Evolutionary conservation across 1,140 invertebrate species (phyloP).

Genomic region (Ceratina australensis): DNA sequence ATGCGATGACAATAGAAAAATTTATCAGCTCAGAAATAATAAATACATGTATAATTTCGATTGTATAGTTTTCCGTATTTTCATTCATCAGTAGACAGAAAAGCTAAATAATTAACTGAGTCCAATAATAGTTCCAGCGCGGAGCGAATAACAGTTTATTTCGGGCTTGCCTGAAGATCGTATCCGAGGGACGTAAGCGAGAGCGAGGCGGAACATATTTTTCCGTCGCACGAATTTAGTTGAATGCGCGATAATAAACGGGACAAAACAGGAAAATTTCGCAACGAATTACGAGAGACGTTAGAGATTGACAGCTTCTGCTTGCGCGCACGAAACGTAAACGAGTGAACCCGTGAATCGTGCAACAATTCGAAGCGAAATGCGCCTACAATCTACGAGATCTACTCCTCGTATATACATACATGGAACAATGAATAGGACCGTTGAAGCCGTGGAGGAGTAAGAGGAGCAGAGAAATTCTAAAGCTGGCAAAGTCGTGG

Average conservation of each 20-base stretch:
- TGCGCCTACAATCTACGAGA: not conserved
- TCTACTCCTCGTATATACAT: not conserved
- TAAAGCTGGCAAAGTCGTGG: constrained; percentile 61
- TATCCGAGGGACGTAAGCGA: not conserved
- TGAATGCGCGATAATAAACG: constrained; percentile 35
- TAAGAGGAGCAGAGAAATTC: constrained; percentile 47
- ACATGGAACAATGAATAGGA: constrained; percentile 18
- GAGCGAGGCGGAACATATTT: constrained; percentile 7
- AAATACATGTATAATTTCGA: not conserved
- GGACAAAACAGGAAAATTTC: constrained; percentile 13
- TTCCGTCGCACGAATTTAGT: not conserved
- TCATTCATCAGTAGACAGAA: not conserved
- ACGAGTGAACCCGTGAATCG: not conserved
- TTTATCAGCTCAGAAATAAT: not conserved
- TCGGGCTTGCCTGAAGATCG: not conserved
- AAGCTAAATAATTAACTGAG: constrained; percentile 1
- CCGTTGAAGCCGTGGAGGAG: not conserved
- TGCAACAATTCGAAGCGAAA: constrained; percentile 24
- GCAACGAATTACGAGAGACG: not conserved
- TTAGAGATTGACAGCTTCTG: not conserved
- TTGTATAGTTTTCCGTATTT: not conserved
- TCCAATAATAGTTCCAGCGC: too few species aligned
- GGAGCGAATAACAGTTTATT: not conserved
- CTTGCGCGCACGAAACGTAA: not conserved
- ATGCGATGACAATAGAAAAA: too few species aligned